These are phyloP conservation scores for Odobenus rosmarus DNA, from an alignment of 2,113 vertebrate genomes.

Conservation along the genomic window DNA sequence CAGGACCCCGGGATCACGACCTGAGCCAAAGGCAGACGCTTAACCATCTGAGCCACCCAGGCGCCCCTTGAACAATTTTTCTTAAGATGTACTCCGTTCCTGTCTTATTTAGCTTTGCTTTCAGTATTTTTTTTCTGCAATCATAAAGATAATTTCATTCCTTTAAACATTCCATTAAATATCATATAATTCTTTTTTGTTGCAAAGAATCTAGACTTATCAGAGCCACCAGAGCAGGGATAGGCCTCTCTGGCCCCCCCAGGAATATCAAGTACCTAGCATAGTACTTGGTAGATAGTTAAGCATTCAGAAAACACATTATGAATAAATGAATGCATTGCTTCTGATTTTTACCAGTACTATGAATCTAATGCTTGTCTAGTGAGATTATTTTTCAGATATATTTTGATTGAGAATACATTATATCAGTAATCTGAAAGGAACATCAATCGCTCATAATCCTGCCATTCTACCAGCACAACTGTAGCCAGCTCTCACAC, in stretches of 20 bases:
- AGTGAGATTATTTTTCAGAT: neutral
- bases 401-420: neutral
- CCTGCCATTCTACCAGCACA: neutral
- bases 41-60: no score
- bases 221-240: neutral
- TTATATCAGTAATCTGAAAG: neutral
- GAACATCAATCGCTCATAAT: neutral
- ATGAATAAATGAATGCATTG: neutral
- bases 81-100: neutral
- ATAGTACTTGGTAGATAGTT: neutral
- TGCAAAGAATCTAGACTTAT: neutral
- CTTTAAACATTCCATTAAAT: neutral
- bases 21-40: no score
- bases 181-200: neutral
- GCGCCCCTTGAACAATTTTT: conserved; percentile 3
- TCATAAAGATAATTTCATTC: neutral
- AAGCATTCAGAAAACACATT: neutral
- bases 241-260: neutral
- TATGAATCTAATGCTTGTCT: neutral
- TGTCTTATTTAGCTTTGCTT: neutral
- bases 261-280: neutral
- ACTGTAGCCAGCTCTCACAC: neutral
- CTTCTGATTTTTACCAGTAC: neutral
- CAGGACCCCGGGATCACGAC: no score
- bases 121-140: neutral